A percentile compares a stretch with the other conserved stretches of the same genome.
These are phyloP conservation scores for Lamproptera curius DNA, from an alignment of 2,888 invertebrate species.

Conservation along the genomic window DNA sequence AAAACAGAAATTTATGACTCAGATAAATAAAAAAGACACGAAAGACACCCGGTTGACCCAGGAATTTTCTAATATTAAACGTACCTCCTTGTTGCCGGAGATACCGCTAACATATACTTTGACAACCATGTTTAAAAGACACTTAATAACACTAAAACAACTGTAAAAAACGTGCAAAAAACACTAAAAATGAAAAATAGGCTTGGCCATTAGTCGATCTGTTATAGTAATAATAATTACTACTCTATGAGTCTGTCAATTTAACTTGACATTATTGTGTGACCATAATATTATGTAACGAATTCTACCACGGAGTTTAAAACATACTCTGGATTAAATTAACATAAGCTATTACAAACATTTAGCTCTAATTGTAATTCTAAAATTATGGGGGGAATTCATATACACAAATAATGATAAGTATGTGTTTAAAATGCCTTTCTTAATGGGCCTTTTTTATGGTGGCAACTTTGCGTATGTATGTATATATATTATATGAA, in stretches of 20 bases:
- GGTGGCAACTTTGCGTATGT: too few species aligned
- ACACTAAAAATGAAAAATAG: constrained; percentile 62
- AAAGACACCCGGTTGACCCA: constrained; percentile 58
- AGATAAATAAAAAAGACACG: constrained; percentile 49
- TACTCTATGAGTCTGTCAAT: constrained; percentile 22
- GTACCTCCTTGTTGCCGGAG: constrained; percentile 96
- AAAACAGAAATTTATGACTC: constrained; percentile 61
- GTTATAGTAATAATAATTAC: constrained; percentile 58
- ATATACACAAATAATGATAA: too few species aligned
- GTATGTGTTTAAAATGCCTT: too few species aligned
- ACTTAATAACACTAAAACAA: constrained; percentile 42
- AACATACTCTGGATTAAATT: too few species aligned
- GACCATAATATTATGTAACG: constrained; percentile 23
- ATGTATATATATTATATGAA: too few species aligned
- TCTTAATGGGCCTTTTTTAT: too few species aligned
- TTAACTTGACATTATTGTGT: constrained; percentile 39
- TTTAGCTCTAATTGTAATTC: too few species aligned
- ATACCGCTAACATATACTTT: constrained; percentile 95
- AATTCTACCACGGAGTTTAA: too few species aligned
- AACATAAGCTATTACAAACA: too few species aligned
- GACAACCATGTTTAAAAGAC: constrained; percentile 84
- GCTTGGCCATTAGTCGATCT: constrained; percentile 69
- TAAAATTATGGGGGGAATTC: too few species aligned
- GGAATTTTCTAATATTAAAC: constrained; percentile 68
- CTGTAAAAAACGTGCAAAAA: constrained; percentile 48